These are phyloP conservation scores for Ferrisia virgata DNA, from an alignment of 2,888 invertebrate species.

Conservation along the genomic window DNA sequence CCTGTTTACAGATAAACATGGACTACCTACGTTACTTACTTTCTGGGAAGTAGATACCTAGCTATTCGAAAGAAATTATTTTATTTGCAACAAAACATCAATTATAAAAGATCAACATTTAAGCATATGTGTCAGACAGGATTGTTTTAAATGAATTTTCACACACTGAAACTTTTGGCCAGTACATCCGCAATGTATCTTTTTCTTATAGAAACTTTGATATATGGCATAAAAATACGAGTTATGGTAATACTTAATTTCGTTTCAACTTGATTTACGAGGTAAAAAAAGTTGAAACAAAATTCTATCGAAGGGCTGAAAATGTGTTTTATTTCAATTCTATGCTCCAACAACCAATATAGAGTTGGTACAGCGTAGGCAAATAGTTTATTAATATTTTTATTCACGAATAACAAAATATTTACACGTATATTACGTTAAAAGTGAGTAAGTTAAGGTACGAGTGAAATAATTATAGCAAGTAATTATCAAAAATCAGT, in stretches of 20 bases:
- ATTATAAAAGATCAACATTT: neutral
- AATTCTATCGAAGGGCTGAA: neutral
- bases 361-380: neutral
- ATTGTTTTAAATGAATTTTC: neutral
- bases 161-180: neutral
- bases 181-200: neutral
- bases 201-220: neutral
- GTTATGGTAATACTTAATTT: neutral
- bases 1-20: no score
- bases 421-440: no score
- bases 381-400: neutral
- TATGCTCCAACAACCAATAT: neutral
- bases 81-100: neutral
- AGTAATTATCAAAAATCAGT: no score
- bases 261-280: conserved; percentile 3
- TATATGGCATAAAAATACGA: neutral
- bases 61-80: neutral
- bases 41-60: no score
- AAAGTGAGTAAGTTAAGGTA: no score
- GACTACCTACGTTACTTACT: no score
- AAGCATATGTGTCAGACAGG: neutral
- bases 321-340: neutral
- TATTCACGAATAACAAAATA: no score
- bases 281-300: neutral
- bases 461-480: no score